Conservation (phyloP, 2,888 invertebrate species). For the Tipula confusa region DNA sequence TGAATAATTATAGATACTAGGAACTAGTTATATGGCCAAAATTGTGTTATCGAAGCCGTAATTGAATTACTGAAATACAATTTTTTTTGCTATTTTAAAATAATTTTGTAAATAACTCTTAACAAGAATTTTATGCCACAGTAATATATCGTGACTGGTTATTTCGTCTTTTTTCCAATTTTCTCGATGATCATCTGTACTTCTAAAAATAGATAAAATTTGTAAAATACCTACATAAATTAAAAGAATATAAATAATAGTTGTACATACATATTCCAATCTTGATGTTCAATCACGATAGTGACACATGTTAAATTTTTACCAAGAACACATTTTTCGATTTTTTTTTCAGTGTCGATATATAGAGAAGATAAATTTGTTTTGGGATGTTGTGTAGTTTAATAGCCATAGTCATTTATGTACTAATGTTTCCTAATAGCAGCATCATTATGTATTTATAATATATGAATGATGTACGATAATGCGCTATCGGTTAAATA, state of each 20-base stretch:
- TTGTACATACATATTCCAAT: neutral
- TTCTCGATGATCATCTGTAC: neutral
- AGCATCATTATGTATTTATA: neutral
- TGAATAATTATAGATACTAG: too few relatives aligned
- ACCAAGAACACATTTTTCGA: neutral
- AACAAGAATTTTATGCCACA: neutral
- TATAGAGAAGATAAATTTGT: slow-evolving; percentile 13
- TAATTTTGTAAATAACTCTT: too few relatives aligned
- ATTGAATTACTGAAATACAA: too few relatives aligned
- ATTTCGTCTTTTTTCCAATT: too few relatives aligned
- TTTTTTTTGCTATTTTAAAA: too few relatives aligned
- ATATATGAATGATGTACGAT: neutral
- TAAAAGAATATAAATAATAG: neutral
- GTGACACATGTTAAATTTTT: slow-evolving; percentile 16
- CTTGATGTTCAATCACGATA: slow-evolving; percentile 20
- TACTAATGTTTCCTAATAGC: neutral
- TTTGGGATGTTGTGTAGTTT: neutral
- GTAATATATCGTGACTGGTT: neutral
- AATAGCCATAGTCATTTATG: neutral
- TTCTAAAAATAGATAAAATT: neutral
- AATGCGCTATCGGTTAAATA: neutral
- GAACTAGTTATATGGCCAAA: too few relatives aligned
- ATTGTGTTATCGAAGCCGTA: too few relatives aligned
- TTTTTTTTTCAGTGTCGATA: neutral
- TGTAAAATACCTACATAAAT: neutral